phyloP scores from a whole-genome alignment of 1,140 invertebrate species.

The Chelonus insularis region DNA sequence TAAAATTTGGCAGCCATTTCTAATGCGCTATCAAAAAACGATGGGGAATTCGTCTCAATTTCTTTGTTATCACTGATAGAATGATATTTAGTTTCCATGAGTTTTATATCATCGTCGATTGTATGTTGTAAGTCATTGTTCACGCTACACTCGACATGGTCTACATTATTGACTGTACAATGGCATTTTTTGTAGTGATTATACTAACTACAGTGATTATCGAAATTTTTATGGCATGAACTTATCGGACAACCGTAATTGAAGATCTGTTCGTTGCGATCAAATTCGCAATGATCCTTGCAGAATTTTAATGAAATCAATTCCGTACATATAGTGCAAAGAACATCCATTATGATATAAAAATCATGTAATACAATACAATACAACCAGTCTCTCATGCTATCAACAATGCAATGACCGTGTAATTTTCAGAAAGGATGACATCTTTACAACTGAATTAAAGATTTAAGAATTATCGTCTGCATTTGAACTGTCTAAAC shows the following conservation, averaged over 20 bases:
- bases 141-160: neutral
- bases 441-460: too few species aligned
- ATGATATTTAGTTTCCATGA: neutral
- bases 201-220: too few species aligned
- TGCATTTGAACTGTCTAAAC: too few species aligned
- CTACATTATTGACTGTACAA: neutral
- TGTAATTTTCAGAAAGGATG: too few species aligned
- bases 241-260: neutral
- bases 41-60: too few species aligned
- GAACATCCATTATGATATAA: neutral
- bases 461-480: too few species aligned
- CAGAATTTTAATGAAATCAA: neutral
- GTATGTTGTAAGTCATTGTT: too few species aligned
- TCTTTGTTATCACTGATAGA: too few species aligned
- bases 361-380: too few species aligned
- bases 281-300: neutral
- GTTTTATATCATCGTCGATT: neutral
- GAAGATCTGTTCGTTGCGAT: neutral
- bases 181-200: neutral
- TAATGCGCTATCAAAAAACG: neutral
- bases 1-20: neutral
- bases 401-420: neutral
- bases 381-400: too few species aligned
- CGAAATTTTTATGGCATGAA: neutral
- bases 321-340: neutral